phyloP scores from a whole-genome alignment of 2,113 vertebrate species.

The Sorex araneus region DNA sequence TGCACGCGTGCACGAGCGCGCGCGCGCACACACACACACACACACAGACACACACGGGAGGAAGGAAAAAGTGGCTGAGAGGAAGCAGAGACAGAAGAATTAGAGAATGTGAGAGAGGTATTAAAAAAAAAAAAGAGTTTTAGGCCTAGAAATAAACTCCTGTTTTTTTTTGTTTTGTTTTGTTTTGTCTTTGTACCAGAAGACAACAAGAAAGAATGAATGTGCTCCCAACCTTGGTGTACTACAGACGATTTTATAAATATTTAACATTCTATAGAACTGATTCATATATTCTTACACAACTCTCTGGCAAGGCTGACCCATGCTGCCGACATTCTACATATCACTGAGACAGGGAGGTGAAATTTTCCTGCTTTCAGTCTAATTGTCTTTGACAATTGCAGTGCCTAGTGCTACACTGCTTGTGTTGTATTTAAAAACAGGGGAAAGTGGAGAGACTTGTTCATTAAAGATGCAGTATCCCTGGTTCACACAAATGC shows the following conservation, averaged over 20 bases:
- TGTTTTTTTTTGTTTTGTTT: background rate
- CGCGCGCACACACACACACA: background rate
- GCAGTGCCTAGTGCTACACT: constrained; percentile 90
- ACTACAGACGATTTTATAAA: constrained; percentile 92
- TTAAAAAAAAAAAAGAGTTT: constrained; percentile 70
- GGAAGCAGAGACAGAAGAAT: background rate
- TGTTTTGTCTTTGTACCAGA: constrained; percentile 86
- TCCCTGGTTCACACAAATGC: constrained; percentile 91
- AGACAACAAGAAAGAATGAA: constrained; percentile 90
- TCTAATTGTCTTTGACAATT: constrained; percentile 94
- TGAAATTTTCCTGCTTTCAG: constrained; percentile 92
- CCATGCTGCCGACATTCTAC: constrained; percentile 92
- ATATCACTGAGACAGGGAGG: constrained; percentile 92
- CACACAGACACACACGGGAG: background rate
- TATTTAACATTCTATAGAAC: constrained; percentile 93
- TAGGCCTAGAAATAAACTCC: constrained; percentile 89
- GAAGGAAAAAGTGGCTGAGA: background rate
- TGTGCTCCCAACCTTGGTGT: constrained; percentile 92
- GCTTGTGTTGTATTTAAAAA: constrained; percentile 93
- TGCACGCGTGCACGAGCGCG: background rate
- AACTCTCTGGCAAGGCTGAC: constrained; percentile 92
- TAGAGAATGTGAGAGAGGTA: constrained; percentile 37
- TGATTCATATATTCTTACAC: constrained; percentile 93
- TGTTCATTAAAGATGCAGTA: constrained; percentile 94
- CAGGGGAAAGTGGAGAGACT: constrained; percentile 91